These are phyloP conservation scores for Erithacus rubecula DNA, from an alignment of 2,797 vertebrate species.

Conservation along the genomic window DNA sequence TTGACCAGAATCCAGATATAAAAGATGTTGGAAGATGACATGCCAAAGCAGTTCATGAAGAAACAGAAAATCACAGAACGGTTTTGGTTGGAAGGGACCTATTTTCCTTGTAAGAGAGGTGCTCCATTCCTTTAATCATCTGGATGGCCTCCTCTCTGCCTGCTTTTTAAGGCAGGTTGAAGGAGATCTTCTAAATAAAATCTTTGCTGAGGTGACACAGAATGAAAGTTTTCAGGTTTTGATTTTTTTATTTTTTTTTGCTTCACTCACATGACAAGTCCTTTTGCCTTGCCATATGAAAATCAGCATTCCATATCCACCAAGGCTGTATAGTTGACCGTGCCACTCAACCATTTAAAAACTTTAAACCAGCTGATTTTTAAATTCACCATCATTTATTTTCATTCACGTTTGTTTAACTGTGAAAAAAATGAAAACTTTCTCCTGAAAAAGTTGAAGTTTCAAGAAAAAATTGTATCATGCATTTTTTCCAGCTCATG, in stretches of 20 bases:
- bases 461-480: neutral
- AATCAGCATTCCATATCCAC: neutral
- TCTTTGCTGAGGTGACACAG: neutral
- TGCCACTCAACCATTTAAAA: neutral
- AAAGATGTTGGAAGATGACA: neutral
- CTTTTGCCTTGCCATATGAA: neutral
- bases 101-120: neutral
- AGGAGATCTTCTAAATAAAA: neutral
- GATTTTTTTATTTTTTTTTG: neutral
- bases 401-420: neutral
- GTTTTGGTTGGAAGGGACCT: neutral
- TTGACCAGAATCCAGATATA: neutral
- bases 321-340: neutral
- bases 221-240: neutral
- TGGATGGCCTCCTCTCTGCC: neutral
- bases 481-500: neutral
- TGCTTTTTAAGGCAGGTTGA: neutral
- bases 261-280: neutral
- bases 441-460: neutral
- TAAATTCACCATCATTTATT: neutral
- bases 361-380: neutral
- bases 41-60: neutral
- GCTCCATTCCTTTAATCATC: neutral
- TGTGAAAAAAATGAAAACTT: neutral
- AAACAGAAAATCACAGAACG: neutral